Evolutionary conservation across 37 sponge, comb jelly and placozoan genomes (phyloP).

Genomic region (Tethya wilhelma): DNA sequence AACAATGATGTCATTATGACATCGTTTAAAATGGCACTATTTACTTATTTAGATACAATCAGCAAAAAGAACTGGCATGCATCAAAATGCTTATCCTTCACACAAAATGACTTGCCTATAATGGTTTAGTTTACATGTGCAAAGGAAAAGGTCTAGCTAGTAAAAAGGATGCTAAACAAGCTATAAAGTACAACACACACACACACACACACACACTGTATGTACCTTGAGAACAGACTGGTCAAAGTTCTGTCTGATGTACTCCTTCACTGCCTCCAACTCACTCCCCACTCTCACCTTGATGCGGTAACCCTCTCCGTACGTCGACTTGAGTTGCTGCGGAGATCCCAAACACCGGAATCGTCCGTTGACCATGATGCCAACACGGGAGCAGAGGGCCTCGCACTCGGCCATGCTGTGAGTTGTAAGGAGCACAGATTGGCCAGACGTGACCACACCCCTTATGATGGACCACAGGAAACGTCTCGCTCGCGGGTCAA

Average conservation of each 20-base stretch:
- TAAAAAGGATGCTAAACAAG: background rate
- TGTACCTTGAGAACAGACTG: conserved; percentile 74
- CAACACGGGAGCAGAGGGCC: conserved; percentile 87
- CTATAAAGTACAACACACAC: background rate
- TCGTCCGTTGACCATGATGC: conserved; percentile 90
- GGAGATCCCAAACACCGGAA: conserved; percentile 86
- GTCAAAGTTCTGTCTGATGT: conserved; percentile 51
- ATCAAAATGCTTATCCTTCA: too few species aligned
- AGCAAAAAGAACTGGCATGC: too few species aligned
- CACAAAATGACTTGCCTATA: too few species aligned
- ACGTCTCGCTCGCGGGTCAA: conserved; percentile 82
- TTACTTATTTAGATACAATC: too few species aligned
- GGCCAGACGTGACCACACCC: conserved; percentile 44
- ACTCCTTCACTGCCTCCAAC: conserved; percentile 48
- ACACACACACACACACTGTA: conserved; percentile 10
- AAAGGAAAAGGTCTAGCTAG: background rate
- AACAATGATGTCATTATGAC: too few species aligned
- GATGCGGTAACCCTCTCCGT: conserved; percentile 88
- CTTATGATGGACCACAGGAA: conserved; percentile 83
- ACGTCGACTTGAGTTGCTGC: conserved; percentile 88
- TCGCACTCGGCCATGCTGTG: conserved; percentile 99
- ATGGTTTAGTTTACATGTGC: too few species aligned
- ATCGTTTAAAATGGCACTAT: too few species aligned
- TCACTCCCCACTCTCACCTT: conserved; percentile 60
- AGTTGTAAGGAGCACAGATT: conserved; percentile 74